Evolutionary conservation across 1,140 invertebrate genomes (phyloP).

Genomic region (Aphelenchoides fujianensis): DNA sequence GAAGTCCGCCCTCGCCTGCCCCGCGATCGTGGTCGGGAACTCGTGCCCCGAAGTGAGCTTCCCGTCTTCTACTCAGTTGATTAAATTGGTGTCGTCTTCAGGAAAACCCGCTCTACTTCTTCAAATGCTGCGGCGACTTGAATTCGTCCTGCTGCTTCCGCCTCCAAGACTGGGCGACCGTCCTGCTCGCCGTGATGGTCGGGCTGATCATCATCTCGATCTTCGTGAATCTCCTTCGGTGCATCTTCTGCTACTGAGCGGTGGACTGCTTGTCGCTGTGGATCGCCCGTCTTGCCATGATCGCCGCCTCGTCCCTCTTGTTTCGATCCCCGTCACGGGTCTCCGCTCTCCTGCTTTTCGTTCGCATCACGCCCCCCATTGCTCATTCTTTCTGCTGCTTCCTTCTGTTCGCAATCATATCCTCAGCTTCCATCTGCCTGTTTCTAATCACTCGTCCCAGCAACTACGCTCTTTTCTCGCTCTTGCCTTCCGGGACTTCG

Average conservation of each 20-base stretch:
- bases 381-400: too few species aligned
- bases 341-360: too few species aligned
- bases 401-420: too few species aligned
- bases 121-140: slow-evolving; percentile 45
- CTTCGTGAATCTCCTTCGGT: slow-evolving; percentile 41
- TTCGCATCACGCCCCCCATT: too few species aligned
- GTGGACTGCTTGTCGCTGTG: too few species aligned
- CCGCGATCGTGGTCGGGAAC: neutral
- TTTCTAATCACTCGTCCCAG: too few species aligned
- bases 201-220: slow-evolving; percentile 37
- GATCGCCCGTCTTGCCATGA: too few species aligned
- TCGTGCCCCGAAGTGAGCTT: neutral
- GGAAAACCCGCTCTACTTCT: slow-evolving; percentile 35
- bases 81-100: neutral
- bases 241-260: slow-evolving; percentile 43
- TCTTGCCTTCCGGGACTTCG: too few species aligned
- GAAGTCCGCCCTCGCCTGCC: neutral
- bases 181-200: slow-evolving; percentile 33
- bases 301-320: too few species aligned
- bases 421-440: too few species aligned
- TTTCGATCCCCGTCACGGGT: too few species aligned
- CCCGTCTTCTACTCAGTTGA: neutral
- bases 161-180: slow-evolving; percentile 44
- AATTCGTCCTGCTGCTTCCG: slow-evolving; percentile 37
- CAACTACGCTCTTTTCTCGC: too few species aligned